These are phyloP conservation scores for Gavialis gangeticus DNA, from an alignment of 2,113 vertebrate genomes.

Conservation along the genomic window DNA sequence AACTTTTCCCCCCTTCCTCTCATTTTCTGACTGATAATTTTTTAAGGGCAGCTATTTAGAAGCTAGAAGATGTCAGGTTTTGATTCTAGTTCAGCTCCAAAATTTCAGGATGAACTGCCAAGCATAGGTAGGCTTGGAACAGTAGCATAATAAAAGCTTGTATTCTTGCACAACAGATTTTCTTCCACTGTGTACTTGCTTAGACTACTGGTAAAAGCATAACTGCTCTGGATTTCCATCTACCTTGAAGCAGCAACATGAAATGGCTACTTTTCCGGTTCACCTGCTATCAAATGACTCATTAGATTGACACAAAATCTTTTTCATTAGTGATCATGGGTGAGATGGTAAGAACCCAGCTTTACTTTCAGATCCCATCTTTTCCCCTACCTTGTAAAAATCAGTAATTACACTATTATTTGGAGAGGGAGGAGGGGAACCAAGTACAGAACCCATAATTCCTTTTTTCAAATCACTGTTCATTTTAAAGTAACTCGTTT, in stretches of 20 bases:
- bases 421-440: background rate
- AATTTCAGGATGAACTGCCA: background rate
- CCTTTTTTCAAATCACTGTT: background rate
- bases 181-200: too few species aligned
- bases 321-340: background rate
- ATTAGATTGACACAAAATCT: background rate
- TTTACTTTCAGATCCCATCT: background rate
- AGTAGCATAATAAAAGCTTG: background rate
- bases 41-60: background rate
- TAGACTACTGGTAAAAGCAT: background rate
- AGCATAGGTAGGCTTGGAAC: background rate
- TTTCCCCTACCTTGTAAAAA: background rate
- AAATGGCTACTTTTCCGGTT: background rate
- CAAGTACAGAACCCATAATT: background rate
- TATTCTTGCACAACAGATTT: background rate
- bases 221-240: background rate
- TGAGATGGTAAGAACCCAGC: background rate
- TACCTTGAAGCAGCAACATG: rapidly evolving
- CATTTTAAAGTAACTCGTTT: background rate
- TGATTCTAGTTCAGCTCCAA: background rate
- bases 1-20: background rate
- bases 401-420: background rate
- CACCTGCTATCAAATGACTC: background rate
- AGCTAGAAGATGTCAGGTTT: background rate
- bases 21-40: background rate